These are phyloP conservation scores for Ciconia maguari DNA, from an alignment of 2,113 vertebrate species.

Conservation along the genomic window DNA sequence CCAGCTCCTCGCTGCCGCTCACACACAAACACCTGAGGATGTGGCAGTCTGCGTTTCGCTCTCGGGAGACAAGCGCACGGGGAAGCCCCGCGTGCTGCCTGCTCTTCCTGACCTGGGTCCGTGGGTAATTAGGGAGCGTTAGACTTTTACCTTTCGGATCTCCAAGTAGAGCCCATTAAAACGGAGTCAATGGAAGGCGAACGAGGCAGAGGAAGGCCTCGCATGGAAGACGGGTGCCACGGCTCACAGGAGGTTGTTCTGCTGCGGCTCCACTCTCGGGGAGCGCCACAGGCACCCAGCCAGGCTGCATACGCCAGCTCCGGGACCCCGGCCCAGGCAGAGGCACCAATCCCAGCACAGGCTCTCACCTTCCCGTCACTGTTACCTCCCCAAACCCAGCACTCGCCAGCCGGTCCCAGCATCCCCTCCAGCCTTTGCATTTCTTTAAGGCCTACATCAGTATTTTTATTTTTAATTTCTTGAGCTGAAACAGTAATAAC, in stretches of 20 bases:
- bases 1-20: background rate
- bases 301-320: background rate
- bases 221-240: rapidly evolving
- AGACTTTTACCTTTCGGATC: rapidly evolving
- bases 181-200: rapidly evolving
- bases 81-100: rapidly evolving
- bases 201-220: background rate
- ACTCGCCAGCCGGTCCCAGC: background rate
- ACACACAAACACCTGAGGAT: rapidly evolving
- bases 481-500: background rate
- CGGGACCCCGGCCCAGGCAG: background rate
- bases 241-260: background rate
- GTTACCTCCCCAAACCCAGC: background rate
- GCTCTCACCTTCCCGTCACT: rapidly evolving
- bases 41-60: rapidly evolving
- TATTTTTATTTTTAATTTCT: background rate
- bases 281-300: rapidly evolving
- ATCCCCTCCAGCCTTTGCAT: background rate
- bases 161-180: background rate
- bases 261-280: background rate
- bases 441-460: background rate
- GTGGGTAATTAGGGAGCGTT: rapidly evolving
- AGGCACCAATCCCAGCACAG: background rate
- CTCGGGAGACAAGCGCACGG: rapidly evolving
- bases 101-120: background rate